These are phyloP conservation scores for Lamellibrachia satsuma DNA, from an alignment of 2,888 invertebrate genomes.

Conservation along the genomic window DNA sequence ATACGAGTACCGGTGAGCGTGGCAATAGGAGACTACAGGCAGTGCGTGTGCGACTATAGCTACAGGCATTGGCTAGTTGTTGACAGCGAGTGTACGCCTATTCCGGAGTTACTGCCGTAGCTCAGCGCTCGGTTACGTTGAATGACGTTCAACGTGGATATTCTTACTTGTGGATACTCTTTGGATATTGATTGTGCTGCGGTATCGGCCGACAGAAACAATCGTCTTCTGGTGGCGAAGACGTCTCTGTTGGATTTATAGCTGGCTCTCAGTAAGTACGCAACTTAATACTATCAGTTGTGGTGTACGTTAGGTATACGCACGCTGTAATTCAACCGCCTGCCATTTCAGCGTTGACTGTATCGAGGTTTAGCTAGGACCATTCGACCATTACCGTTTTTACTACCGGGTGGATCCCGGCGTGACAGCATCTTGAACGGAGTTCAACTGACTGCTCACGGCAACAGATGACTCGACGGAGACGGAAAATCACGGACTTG, in stretches of 20 bases:
- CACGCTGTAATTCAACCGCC: background rate
- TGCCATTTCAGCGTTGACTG: background rate
- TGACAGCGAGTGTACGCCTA: background rate
- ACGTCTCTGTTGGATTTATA: background rate
- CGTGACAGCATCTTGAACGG: background rate
- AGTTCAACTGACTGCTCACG: background rate
- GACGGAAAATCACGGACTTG: background rate
- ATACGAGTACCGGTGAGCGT: background rate
- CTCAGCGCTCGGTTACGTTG: background rate
- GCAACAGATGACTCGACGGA: background rate
- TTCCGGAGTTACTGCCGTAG: background rate
- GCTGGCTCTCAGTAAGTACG: background rate
- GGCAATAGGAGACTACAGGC: background rate
- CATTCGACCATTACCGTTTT: background rate
- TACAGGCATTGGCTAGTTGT: background rate
- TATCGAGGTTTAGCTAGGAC: background rate
- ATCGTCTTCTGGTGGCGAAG: background rate
- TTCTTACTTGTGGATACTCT: background rate
- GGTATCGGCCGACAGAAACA: background rate
- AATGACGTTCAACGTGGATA: background rate
- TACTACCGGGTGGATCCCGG: background rate
- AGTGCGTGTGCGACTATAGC: background rate
- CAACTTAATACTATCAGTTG: background rate
- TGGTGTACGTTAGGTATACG: background rate
- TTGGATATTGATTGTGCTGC: background rate